A percentile compares a stretch with the other conserved stretches of the same genome.
These are phyloP conservation scores for Hemistola chrysoprasaria DNA, from an alignment of 2,888 invertebrate genomes.

Conservation along the genomic window DNA sequence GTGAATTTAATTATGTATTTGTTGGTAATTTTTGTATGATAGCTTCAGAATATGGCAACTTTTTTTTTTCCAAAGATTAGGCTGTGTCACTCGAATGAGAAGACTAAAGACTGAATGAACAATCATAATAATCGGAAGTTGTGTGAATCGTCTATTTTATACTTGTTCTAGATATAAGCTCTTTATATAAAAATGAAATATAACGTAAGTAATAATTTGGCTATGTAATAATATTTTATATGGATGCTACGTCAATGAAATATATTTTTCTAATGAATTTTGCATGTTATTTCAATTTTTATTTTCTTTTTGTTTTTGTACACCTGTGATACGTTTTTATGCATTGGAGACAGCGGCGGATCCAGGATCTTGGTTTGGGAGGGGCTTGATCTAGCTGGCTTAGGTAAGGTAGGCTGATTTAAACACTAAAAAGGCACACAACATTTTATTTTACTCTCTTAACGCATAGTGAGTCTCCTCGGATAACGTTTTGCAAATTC, in stretches of 20 bases:
- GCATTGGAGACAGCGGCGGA: no score
- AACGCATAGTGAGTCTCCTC: no score
- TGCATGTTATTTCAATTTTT: slow-evolving; percentile 7
- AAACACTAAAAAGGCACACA: no score
- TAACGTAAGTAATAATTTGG: slow-evolving; percentile 20
- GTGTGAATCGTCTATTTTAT: slow-evolving; percentile 14
- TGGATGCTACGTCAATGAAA: slow-evolving; percentile 24
- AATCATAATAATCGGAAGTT: slow-evolving; percentile 18
- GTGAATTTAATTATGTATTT: background rate
- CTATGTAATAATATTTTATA: slow-evolving; percentile 17
- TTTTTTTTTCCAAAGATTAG: slow-evolving; percentile 66
- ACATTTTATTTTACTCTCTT: no score
- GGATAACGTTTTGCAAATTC: no score
- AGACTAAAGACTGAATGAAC: slow-evolving; percentile 61
- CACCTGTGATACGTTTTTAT: background rate
- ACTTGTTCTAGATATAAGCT: slow-evolving; percentile 20
- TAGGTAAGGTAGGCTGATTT: no score
- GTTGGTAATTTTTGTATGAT: slow-evolving; percentile 2
- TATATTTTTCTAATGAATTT: slow-evolving; percentile 27
- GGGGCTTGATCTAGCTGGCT: no score
- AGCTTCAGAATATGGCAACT: slow-evolving; percentile 6
- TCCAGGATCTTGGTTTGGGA: no score
- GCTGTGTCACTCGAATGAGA: slow-evolving; percentile 62
- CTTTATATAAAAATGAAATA: no score
- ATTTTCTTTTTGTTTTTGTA: background rate